Conservation (phyloP, 2,888 invertebrate genomes). For the Metellina segmentata region DNA sequence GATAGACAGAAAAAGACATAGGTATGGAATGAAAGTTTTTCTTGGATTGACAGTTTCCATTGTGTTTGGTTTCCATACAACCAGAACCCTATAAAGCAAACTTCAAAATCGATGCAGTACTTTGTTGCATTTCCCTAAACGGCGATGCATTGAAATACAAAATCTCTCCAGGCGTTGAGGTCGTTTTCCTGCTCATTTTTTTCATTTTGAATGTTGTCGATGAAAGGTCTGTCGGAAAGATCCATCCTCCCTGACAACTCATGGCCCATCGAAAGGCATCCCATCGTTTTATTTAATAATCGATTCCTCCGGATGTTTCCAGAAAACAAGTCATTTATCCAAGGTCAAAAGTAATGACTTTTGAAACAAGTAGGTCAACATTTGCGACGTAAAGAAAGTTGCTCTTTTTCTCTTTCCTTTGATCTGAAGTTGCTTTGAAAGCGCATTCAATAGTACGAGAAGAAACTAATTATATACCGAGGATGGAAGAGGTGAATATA, state of each 20-base stretch:
- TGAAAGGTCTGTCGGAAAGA: no score
- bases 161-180: no score
- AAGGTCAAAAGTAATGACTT: slow-evolving; percentile 19
- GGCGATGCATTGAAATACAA: no score
- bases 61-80: no score
- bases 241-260: not conserved
- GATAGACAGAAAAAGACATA: no score
- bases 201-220: no score
- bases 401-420: not conserved
- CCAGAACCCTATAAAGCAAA: no score
- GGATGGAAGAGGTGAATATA: not conserved
- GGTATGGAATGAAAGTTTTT: no score
- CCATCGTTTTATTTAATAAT: slow-evolving; percentile 17
- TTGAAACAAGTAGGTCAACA: not conserved
- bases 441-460: not conserved
- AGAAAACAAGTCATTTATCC: not conserved
- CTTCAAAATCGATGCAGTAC: no score
- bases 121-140: no score
- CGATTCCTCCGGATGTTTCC: not conserved
- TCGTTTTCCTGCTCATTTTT: no score
- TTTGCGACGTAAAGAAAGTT: not conserved
- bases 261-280: slow-evolving; percentile 19
- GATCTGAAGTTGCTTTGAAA: not conserved
- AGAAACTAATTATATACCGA: slow-evolving; percentile 7
- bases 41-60: no score